These are phyloP conservation scores for Epizoanthus fatuus DNA, from an alignment of 92 coral and sea anemone genomes.

Conservation along the genomic window DNA sequence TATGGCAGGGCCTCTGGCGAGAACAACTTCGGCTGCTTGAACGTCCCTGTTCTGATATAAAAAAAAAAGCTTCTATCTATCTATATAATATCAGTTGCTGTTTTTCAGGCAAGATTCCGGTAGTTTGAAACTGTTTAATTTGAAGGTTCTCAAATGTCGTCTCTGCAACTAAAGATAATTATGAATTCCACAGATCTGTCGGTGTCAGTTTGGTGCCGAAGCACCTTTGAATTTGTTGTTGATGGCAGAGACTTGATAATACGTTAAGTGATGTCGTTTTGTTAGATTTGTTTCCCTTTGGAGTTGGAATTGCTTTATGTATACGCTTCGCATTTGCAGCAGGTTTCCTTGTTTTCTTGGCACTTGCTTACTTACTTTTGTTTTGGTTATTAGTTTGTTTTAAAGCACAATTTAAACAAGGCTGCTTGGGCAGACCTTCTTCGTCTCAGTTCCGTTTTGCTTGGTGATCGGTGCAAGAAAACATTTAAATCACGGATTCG, in stretches of 20 bases:
- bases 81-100: conserved; percentile 3
- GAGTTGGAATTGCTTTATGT: conserved; percentile 18
- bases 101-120: conserved; percentile 33
- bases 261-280: conserved; percentile 45
- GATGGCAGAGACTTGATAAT: too few relatives aligned
- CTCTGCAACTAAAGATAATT: background rate
- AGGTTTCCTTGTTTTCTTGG: conserved; percentile 4
- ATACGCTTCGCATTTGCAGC: background rate
- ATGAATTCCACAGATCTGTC: conserved; percentile 36
- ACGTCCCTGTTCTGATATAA: too few relatives aligned
- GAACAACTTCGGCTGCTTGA: too few relatives aligned
- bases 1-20: too few relatives aligned
- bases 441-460: conserved; percentile 16
- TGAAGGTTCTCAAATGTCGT: conserved; percentile 8
- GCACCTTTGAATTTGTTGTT: too few relatives aligned
- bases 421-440: conserved; percentile 70
- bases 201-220: too few relatives aligned
- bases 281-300: background rate
- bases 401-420: conserved; percentile 56
- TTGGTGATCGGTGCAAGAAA: conserved; percentile 42
- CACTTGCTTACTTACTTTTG: background rate
- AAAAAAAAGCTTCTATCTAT: too few relatives aligned
- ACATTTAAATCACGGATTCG: conserved; percentile 61
- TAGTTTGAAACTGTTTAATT: conserved; percentile 28
- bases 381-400: conserved; percentile 46